phyloP scores from a whole-genome alignment of 2,797 vertebrate species.

The Leptoclinus maculatus region DNA sequence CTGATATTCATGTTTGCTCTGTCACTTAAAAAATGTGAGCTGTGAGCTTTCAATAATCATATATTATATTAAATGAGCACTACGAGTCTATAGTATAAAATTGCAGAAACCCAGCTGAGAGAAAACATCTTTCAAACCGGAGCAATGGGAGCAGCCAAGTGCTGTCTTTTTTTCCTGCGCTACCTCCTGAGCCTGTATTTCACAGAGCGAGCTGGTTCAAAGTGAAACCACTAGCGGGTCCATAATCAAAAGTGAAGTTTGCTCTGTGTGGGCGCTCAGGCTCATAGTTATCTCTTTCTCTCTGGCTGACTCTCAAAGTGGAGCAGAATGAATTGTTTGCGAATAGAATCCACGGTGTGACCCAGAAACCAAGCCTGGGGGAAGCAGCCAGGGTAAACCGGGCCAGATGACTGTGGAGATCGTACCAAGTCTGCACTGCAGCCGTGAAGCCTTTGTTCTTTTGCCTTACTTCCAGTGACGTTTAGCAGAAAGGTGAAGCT shows the following conservation, averaged over 20 bases:
- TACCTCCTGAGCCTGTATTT: slow-evolving; percentile 25
- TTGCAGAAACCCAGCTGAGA: neutral
- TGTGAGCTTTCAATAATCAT: neutral
- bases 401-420: slow-evolving; percentile 32
- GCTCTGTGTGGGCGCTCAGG: slow-evolving; percentile 61
- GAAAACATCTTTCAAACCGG: neutral
- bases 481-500: slow-evolving; percentile 27
- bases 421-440: slow-evolving; percentile 9
- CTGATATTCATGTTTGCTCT: neutral
- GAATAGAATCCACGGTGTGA: slow-evolving; percentile 60
- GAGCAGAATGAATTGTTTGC: slow-evolving; percentile 62
- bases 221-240: slow-evolving; percentile 56
- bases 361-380: slow-evolving; percentile 69
- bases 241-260: slow-evolving; percentile 72
- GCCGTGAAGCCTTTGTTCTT: slow-evolving; percentile 8
- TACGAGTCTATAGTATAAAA: neutral
- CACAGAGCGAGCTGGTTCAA: slow-evolving; percentile 56
- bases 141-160: slow-evolving; percentile 14
- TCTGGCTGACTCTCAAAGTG: slow-evolving; percentile 56
- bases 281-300: slow-evolving; percentile 51
- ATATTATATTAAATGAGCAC: too few relatives aligned
- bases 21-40: neutral
- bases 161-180: neutral
- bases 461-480: neutral
- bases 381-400: slow-evolving; percentile 5